phyloP scores from a whole-genome alignment of 2,888 invertebrate genomes.

The Scaptomyza flava region DNA sequence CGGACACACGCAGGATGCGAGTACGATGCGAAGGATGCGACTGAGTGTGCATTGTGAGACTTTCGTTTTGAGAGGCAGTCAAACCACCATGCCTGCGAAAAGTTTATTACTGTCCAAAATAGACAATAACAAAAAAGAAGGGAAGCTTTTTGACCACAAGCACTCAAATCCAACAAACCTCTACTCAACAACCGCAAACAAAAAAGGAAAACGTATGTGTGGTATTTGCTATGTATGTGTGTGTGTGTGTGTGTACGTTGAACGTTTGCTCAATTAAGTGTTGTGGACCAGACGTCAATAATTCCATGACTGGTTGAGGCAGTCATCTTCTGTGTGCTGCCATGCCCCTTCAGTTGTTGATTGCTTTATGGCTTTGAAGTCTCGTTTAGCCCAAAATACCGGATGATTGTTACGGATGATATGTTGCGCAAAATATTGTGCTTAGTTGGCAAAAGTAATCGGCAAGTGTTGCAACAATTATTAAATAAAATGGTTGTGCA shows the following conservation, averaged over 20 bases:
- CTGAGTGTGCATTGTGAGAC: constrained; percentile 22
- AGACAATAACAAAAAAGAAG: constrained; percentile 1
- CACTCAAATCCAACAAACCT: constrained; percentile 5
- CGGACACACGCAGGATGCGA: constrained; percentile 32
- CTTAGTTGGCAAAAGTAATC: constrained; percentile 26
- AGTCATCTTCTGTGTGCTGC: constrained; percentile 1
- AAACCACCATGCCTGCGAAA: constrained; percentile 28
- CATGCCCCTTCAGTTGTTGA: constrained; percentile 25
- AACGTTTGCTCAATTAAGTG: constrained; percentile 56
- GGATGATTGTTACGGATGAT: constrained; percentile 41
- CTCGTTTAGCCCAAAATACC: constrained; percentile 24
- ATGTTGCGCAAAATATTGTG: constrained; percentile 12
- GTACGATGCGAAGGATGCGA: constrained; percentile 1
- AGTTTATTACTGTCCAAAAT: constrained; percentile 47
- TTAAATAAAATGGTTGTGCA: constrained; percentile 16
- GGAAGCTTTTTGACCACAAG: constrained; percentile 23
- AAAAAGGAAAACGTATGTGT: constrained; percentile 5
- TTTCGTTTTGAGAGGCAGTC: constrained; percentile 13
- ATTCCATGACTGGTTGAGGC: constrained; percentile 18
- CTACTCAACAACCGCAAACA: neutral
- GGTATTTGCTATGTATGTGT: constrained; percentile 24
- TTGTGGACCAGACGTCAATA: constrained; percentile 36
- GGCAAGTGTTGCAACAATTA: constrained; percentile 17
- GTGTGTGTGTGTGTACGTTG: constrained; percentile 22
- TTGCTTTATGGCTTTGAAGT: constrained; percentile 48